A percentile compares a stretch with the other conserved stretches of the same genome.
phyloP scores from a whole-genome alignment of 1,140 invertebrate species.

The Dryas iulia region DNA sequence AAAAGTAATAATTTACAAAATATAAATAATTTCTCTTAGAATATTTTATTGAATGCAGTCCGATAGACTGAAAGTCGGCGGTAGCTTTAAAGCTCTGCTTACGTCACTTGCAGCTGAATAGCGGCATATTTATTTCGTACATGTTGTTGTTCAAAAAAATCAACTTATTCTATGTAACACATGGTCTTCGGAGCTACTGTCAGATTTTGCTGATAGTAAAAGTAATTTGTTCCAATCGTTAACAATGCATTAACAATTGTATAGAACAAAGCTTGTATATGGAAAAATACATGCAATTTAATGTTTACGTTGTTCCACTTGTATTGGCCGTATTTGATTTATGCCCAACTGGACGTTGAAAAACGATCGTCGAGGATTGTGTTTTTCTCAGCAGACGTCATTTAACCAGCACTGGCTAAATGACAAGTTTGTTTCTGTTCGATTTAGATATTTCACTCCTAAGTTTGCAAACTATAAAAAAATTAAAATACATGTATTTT shows the following conservation, averaged over 20 bases:
- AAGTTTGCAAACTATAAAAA: neutral
- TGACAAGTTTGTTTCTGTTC: slow-evolving; percentile 31
- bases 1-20: too few species aligned
- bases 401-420: slow-evolving; percentile 36
- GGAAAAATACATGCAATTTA: slow-evolving; percentile 33
- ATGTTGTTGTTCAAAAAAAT: neutral
- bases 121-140: neutral
- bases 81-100: neutral
- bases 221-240: slow-evolving; percentile 28
- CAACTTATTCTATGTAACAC: neutral
- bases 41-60: too few species aligned
- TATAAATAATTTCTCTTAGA: too few species aligned
- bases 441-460: neutral
- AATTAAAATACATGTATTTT: neutral
- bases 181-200: neutral
- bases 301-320: slow-evolving; percentile 42
- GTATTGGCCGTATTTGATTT: slow-evolving; percentile 49
- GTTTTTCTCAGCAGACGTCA: slow-evolving; percentile 45
- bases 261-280: slow-evolving; percentile 29
- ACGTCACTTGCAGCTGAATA: neutral
- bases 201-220: slow-evolving; percentile 11
- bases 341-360: slow-evolving; percentile 51
- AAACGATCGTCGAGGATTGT: slow-evolving; percentile 45
- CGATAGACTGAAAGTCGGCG: too few species aligned
- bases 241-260: slow-evolving; percentile 20